Evolutionary conservation across 2,888 invertebrate species (phyloP).

Genomic region (Schizaphis graminum): DNA sequence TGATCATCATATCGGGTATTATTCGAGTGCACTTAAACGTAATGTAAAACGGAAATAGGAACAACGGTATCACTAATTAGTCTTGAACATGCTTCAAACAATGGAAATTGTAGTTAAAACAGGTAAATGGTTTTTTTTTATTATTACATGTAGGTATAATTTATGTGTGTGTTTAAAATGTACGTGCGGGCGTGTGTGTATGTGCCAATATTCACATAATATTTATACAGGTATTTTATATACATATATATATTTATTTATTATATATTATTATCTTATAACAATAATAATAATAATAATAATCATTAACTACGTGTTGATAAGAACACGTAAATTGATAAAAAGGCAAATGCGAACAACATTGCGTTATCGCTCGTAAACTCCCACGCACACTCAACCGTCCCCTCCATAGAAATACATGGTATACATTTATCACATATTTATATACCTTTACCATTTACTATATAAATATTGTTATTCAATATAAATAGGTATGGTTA

Average conservation of each 20-base stretch:
- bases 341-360: not conserved
- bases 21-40: not conserved
- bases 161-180: not conserved
- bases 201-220: not conserved
- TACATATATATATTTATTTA: not conserved
- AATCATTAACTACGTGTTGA: constrained; percentile 37
- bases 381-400: not conserved
- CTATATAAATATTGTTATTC: too few relatives aligned
- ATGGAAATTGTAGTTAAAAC: constrained; percentile 11
- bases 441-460: not conserved
- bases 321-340: constrained; percentile 27
- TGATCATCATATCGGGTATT: not conserved
- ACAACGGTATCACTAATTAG: constrained; percentile 55
- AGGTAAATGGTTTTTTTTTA: constrained; percentile 27
- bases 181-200: not conserved
- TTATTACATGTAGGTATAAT: constrained; percentile 7
- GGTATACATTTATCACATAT: not conserved
- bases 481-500: not conserved
- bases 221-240: not conserved
- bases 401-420: not conserved
- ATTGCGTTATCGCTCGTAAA: not conserved
- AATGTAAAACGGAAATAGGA: constrained; percentile 10
- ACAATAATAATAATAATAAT: constrained; percentile 21
- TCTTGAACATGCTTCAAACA: constrained; percentile 28
- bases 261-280: not conserved